Evolutionary conservation across 1,140 invertebrate species (phyloP).

Genomic region (Hypothenemus hampei): DNA sequence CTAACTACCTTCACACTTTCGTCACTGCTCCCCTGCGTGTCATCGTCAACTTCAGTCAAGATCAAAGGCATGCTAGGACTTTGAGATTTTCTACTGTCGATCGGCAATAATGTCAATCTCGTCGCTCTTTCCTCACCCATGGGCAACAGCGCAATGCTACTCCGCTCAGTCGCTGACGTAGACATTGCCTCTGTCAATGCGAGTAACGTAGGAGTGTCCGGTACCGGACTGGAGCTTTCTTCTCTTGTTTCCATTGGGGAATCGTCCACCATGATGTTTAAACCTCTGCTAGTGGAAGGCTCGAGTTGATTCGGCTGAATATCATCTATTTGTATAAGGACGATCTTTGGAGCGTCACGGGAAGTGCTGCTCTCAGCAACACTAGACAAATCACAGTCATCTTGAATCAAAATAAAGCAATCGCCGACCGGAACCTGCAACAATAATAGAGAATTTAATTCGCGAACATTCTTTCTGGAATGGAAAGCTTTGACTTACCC

Average conservation of each 20-base stretch:
- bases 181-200: slow-evolving; percentile 13
- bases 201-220: slow-evolving; percentile 23
- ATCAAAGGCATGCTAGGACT: not conserved
- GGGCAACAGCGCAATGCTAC: slow-evolving; percentile 10
- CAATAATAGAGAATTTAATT: too few species aligned
- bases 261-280: slow-evolving; percentile 1
- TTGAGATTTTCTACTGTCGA: not conserved
- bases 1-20: slow-evolving; percentile 22
- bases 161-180: not conserved
- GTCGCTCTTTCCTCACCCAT: not conserved
- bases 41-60: slow-evolving; percentile 2
- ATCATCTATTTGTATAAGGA: slow-evolving; percentile 44
- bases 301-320: slow-evolving; percentile 10
- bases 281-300: slow-evolving; percentile 7
- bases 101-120: not conserved
- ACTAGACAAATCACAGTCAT: slow-evolving; percentile 45
- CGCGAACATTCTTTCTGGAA: not conserved
- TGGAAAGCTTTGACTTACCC: slow-evolving; percentile 21
- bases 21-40: slow-evolving; percentile 10
- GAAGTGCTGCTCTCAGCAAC: slow-evolving; percentile 30
- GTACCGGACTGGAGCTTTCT: slow-evolving; percentile 8
- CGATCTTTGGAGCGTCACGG: slow-evolving; percentile 35
- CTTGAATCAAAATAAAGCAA: slow-evolving; percentile 45
- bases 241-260: slow-evolving; percentile 1
- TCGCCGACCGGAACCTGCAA: slow-evolving; percentile 38